phyloP scores from a whole-genome alignment of 1,140 invertebrate species.

The Dendroctonus ponderosae region DNA sequence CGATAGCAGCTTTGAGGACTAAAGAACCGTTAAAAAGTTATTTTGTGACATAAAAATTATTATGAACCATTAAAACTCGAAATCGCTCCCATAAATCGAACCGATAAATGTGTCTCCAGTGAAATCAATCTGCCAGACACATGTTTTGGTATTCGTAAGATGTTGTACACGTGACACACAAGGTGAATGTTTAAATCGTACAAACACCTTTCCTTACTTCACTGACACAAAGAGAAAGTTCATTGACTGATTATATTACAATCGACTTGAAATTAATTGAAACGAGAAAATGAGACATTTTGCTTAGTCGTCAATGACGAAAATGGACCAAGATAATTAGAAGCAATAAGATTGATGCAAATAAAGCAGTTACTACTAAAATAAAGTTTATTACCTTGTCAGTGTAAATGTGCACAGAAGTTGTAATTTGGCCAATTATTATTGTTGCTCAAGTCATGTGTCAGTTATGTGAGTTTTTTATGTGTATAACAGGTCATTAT shows the following conservation, averaged over 20 bases:
- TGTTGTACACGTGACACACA: constrained; percentile 9
- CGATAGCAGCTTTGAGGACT: not conserved
- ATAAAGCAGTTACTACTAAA: too few relatives aligned
- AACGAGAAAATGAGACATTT: not conserved
- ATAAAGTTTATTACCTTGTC: too few relatives aligned
- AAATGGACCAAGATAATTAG: too few relatives aligned
- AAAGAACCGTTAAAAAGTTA: constrained; percentile 8
- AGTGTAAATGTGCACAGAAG: too few relatives aligned
- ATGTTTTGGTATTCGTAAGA: constrained; percentile 16
- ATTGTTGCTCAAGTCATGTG: too few relatives aligned
- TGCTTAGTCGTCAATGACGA: too few relatives aligned
- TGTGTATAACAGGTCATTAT: too few relatives aligned
- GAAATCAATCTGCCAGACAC: constrained; percentile 21
- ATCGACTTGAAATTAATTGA: not conserved
- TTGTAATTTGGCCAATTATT: too few relatives aligned
- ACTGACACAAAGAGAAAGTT: constrained; percentile 10
- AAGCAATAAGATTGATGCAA: too few relatives aligned
- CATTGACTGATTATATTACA: constrained; percentile 18
- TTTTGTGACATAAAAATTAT: constrained; percentile 22
- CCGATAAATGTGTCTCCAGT: constrained; percentile 21
- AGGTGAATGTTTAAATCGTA: constrained; percentile 20
- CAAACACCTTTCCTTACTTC: constrained; percentile 4
- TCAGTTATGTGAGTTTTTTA: too few relatives aligned
- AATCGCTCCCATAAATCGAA: constrained; percentile 16
- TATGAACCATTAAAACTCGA: constrained; percentile 13